phyloP scores from a whole-genome alignment of 2,797 vertebrate genomes.

The Lithobates sylvaticus region DNA sequence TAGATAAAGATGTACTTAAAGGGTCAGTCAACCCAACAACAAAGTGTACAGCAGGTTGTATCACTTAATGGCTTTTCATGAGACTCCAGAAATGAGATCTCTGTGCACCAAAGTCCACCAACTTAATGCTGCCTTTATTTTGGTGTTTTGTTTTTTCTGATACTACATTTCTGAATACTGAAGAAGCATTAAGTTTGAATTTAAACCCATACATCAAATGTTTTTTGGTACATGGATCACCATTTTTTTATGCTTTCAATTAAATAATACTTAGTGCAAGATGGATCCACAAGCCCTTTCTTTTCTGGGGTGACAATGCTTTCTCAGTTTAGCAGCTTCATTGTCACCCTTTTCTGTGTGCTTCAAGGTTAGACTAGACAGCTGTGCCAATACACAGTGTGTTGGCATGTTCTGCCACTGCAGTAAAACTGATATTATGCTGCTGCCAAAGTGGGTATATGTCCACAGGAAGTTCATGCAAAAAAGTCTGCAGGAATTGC shows the following conservation, averaged over 20 bases:
- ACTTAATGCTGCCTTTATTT: no score
- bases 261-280: no score
- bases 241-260: neutral
- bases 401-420: no score
- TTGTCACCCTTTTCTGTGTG: no score
- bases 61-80: neutral
- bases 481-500: no score
- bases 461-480: no score
- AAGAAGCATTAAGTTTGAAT: neutral
- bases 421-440: no score
- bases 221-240: neutral
- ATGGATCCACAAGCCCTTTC: no score
- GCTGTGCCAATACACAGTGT: neutral
- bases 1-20: conserved; percentile 4
- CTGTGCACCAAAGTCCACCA: neutral
- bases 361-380: neutral
- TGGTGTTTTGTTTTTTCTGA: no score
- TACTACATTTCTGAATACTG: neutral
- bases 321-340: no score
- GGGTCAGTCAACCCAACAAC: neutral
- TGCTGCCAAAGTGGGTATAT: no score
- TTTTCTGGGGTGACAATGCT: no score
- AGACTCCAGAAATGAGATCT: neutral
- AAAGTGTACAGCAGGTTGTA: neutral
- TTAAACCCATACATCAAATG: neutral